Evolutionary conservation across 2,113 vertebrate genomes (phyloP).

Genomic region (Ahaetulla prasina): DNA sequence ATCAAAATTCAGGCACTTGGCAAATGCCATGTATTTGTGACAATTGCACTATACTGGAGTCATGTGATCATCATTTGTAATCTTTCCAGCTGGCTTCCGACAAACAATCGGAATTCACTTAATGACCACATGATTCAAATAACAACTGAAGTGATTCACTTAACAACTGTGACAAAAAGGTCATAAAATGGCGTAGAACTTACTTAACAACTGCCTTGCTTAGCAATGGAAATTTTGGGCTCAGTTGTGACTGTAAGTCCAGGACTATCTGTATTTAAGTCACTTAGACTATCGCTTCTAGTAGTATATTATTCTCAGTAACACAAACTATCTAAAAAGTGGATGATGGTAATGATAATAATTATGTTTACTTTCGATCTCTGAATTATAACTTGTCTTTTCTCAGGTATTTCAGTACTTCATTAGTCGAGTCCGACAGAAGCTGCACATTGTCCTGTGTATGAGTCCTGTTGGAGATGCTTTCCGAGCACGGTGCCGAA

Average conservation of each 20-base stretch:
- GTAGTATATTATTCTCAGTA: background rate
- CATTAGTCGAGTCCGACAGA: constrained; percentile 78
- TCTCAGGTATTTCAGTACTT: constrained; percentile 81
- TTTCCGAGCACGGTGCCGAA: constrained; percentile 80
- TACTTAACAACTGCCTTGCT: background rate
- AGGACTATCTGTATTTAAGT: background rate
- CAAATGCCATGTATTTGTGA: background rate
- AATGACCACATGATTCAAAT: background rate
- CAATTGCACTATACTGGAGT: background rate
- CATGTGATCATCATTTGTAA: background rate
- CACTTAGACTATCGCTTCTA: background rate
- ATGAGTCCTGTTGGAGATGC: constrained; percentile 83
- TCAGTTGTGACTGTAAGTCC: too few relatives aligned
- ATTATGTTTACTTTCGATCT: background rate
- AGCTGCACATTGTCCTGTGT: constrained; percentile 80
- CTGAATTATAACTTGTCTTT: constrained; percentile 6
- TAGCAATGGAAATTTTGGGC: background rate
- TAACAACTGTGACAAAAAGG: background rate
- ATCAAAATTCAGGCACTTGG: background rate
- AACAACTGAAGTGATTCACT: background rate
- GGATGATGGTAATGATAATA: background rate
- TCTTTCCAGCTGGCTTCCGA: background rate
- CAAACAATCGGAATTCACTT: background rate
- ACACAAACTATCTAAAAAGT: background rate
- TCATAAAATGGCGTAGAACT: background rate